Evolutionary conservation across 2,888 invertebrate species (phyloP).

Genomic region (Pheosia gnoma): DNA sequence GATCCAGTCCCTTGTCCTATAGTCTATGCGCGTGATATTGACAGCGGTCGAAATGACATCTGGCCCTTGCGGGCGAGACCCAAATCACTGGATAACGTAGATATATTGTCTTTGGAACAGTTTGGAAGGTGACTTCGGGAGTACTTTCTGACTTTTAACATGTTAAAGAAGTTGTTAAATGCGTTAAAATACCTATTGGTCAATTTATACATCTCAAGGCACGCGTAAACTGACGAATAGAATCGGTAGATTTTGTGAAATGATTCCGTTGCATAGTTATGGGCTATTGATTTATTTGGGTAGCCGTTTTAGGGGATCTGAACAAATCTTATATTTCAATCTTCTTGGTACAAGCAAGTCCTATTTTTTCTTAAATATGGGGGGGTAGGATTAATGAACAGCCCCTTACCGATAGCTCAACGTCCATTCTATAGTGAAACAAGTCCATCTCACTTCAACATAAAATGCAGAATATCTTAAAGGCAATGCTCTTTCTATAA

Average conservation of each 20-base stretch:
- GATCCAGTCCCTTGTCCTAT: constrained; percentile 17
- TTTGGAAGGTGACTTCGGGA: not conserved
- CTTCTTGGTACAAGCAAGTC: too few species aligned
- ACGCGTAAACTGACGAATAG: too few species aligned
- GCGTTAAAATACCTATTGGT: too few species aligned
- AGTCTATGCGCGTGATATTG: constrained; percentile 41
- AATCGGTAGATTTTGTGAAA: too few species aligned
- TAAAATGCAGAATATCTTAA: constrained; percentile 37
- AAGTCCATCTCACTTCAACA: constrained; percentile 9
- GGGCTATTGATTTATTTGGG: too few species aligned
- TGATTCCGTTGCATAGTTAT: too few species aligned
- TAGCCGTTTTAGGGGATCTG: too few species aligned
- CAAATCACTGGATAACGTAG: constrained; percentile 37
- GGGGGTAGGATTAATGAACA: constrained; percentile 10
- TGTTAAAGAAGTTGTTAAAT: not conserved
- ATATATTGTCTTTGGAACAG: constrained; percentile 34
- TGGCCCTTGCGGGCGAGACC: constrained; percentile 36
- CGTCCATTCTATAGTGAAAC: too few species aligned
- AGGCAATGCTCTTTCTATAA: constrained; percentile 61
- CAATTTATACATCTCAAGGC: too few species aligned
- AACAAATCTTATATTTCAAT: too few species aligned
- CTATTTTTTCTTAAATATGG: too few species aligned
- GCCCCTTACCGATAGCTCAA: constrained; percentile 7
- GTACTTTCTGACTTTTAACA: not conserved
- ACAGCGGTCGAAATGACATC: constrained; percentile 57